A percentile compares a stretch with the other conserved stretches of the same genome.
Evolutionary conservation across 2,888 invertebrate species (phyloP).

Genomic region (Platycheirus albimanus): DNA sequence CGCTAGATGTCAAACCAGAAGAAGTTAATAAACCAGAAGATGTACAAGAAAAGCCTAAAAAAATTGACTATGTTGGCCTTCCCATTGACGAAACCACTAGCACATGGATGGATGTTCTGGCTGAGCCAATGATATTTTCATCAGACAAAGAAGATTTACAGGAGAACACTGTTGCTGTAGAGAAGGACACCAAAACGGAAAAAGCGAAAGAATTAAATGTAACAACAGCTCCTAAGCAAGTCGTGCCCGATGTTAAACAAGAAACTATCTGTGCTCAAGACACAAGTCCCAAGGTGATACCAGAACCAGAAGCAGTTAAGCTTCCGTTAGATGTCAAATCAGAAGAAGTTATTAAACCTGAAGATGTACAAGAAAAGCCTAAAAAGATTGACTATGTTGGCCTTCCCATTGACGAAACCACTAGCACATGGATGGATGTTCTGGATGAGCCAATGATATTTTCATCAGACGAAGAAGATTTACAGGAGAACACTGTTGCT

Average conservation of each 20-base stretch:
- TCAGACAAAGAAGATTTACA: constrained; percentile 74
- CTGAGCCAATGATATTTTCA: constrained; percentile 60
- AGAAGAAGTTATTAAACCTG: background rate
- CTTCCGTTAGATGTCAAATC: background rate
- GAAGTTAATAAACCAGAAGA: constrained; percentile 76
- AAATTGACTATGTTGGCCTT: constrained; percentile 68
- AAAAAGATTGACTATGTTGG: constrained; percentile 74
- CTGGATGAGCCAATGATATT: constrained; percentile 79
- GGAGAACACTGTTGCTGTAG: constrained; percentile 5
- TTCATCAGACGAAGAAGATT: constrained; percentile 78
- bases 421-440: constrained; percentile 78
- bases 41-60: background rate
- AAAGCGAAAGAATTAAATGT: constrained; percentile 75
- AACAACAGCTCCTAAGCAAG: constrained; percentile 59
- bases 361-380: background rate
- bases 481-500: background rate
- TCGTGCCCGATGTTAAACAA: constrained; percentile 65
- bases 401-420: constrained; percentile 77
- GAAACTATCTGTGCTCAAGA: constrained; percentile 35
- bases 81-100: constrained; percentile 76
- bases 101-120: constrained; percentile 76
- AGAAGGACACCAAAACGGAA: background rate
- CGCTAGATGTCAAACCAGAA: constrained; percentile 73
- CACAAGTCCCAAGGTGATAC: no score
- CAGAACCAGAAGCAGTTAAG: background rate